phyloP scores from a whole-genome alignment of 2,888 invertebrate species.

The Ptychoptera contaminata region DNA sequence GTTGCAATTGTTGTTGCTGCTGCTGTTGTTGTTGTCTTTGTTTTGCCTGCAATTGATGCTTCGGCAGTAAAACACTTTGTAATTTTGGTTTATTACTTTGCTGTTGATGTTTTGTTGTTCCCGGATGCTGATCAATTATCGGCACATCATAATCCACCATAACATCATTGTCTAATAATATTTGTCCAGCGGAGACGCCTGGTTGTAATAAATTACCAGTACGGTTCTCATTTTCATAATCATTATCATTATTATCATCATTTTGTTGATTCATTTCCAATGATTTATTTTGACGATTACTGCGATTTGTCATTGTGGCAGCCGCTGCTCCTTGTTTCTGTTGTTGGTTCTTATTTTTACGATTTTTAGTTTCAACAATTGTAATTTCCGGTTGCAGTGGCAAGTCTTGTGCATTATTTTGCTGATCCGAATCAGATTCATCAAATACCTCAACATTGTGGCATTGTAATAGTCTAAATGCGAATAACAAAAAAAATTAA shows the following conservation, averaged over 20 bases:
- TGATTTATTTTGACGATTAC: too few relatives aligned
- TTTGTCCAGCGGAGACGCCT: slow-evolving; percentile 12
- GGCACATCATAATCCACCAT: slow-evolving; percentile 26
- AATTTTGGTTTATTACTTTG: slow-evolving; percentile 11
- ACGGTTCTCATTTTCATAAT: too few relatives aligned
- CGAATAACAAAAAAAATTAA: too few relatives aligned
- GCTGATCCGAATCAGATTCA: background rate
- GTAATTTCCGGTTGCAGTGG: background rate
- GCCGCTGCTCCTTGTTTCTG: background rate
- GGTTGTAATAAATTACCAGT: too few relatives aligned
- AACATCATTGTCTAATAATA: slow-evolving; percentile 20
- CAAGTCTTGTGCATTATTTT: background rate
- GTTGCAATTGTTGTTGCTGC: background rate
- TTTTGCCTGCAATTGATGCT: background rate
- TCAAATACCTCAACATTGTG: background rate
- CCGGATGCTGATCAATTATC: slow-evolving; percentile 12
- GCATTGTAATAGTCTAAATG: background rate
- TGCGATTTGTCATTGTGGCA: background rate
- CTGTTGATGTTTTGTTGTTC: slow-evolving; percentile 12
- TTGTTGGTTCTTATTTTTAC: too few relatives aligned
- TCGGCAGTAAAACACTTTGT: background rate
- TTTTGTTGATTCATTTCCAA: too few relatives aligned
- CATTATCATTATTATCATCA: too few relatives aligned
- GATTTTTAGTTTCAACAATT: too few relatives aligned
- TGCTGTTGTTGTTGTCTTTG: background rate